phyloP scores from a whole-genome alignment of 2,797 vertebrate genomes.

The Macrochelys suwanniensis region DNA sequence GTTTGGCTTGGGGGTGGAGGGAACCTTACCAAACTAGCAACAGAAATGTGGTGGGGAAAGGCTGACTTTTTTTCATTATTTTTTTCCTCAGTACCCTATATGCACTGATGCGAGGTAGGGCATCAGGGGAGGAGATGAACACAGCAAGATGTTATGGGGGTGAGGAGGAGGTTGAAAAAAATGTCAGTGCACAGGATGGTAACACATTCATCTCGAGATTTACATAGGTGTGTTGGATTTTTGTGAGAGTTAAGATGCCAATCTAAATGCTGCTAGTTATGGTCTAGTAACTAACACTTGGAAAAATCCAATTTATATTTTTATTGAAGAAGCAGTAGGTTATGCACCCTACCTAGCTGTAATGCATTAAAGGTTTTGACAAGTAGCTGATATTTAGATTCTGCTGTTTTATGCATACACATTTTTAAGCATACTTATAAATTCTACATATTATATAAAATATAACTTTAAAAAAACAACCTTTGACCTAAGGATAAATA shows the following conservation, averaged over 20 bases:
- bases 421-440: not conserved
- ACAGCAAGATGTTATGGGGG: not conserved
- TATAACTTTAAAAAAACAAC: not conserved
- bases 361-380: not conserved
- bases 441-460: not conserved
- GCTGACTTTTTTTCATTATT: fast-evolving
- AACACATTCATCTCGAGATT: not conserved
- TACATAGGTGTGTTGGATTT: not conserved
- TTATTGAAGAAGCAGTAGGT: not conserved
- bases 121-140: not conserved
- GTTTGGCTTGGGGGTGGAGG: not conserved
- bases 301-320: not conserved
- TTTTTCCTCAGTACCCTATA: not conserved
- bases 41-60: not conserved
- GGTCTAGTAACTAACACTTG: not conserved
- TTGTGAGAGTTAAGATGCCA: not conserved
- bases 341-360: not conserved
- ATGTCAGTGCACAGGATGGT: not conserved
- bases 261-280: fast-evolving
- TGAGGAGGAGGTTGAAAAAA: not conserved
- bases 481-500: not conserved
- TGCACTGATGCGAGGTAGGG: not conserved
- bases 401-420: fast-evolving
- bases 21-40: not conserved
- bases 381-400: not conserved